Percentiles rank a stretch among this genome's conserved stretches.
Conservation (phyloP, 2,113 vertebrate genomes). For the Pachycephala philippinensis region DNA sequence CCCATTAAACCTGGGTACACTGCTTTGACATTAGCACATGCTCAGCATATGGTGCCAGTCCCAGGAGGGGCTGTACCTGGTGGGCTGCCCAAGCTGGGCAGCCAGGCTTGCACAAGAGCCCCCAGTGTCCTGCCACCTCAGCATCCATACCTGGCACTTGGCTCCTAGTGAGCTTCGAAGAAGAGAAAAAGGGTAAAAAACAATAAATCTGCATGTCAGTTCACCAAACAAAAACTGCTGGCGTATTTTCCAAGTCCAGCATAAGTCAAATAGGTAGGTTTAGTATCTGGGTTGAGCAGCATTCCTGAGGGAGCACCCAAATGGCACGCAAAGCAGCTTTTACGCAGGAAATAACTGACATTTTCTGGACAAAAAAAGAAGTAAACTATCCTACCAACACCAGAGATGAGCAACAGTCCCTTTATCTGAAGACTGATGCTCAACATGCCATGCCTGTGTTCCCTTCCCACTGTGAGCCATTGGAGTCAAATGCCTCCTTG, state of each 20-base stretch:
- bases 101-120: background rate
- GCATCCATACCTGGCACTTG: rapidly evolving
- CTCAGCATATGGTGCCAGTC: background rate
- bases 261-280: background rate
- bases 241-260: background rate
- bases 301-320: background rate
- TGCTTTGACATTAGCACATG: rapidly evolving
- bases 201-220: background rate
- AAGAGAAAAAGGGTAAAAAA: background rate
- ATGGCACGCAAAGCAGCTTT: rapidly evolving
- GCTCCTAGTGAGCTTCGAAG: background rate
- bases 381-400: background rate
- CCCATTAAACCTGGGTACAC: background rate
- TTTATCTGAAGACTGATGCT: background rate
- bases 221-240: background rate
- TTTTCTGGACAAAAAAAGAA: background rate
- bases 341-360: background rate
- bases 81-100: background rate
- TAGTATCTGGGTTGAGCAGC: background rate
- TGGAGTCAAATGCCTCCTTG: background rate
- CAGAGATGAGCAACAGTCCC: background rate
- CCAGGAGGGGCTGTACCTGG: background rate
- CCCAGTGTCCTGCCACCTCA: background rate
- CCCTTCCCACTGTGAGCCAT: background rate
- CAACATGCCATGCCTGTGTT: background rate